Evolutionary conservation across 2,113 vertebrate genomes (phyloP), one percentile per base, ranked within the genome.

Genomic region (Chaenogobius annularis): DNA sequence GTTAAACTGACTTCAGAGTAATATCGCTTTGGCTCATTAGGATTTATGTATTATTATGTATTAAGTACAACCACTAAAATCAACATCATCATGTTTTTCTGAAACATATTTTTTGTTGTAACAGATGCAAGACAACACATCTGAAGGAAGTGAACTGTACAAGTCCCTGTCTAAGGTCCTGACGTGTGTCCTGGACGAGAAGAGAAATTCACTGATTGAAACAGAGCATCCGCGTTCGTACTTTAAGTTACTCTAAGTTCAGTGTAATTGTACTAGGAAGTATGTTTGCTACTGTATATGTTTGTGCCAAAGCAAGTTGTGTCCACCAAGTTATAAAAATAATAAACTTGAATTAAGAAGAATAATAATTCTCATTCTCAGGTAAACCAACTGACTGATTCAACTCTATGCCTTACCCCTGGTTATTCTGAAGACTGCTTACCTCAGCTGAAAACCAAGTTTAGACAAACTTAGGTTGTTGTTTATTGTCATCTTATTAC

Each of bases 131-230:
- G 89, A 84, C 1, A 86, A 93, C 72, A 92, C 95, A 31, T 91
- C 92, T 61, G 92, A 94, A 0, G 94, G 91, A 56, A 89, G 85
- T 0, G 50, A 89, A 46, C 87, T 96, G 81, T 95, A 95, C 47
- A 81, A 78, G 66, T 95, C 93, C 44, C 87, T 98, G 91, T 93
- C 88, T 66, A 78, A 87, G 68, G 90, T 95, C 82, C 92, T 98
- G 63, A 92, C 85, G 73, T 88, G 92, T 79, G 91, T 92, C 40
- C 85, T 99, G 61, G 84, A 93, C 82, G 90, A 94, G 79, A 93
- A 94, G 90, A 95, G 93, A 82, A 91, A 66, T 66, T 62, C 74
- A n/a, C 83, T 79, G 20, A 87, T 89, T 7, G 69, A 69, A 66
- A 66, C 81, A 12, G 87, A 91, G 50, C 78, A 67, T 56, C 19